Conservation (phyloP, 2,888 invertebrate genomes). For the Brenthis ino region DNA sequence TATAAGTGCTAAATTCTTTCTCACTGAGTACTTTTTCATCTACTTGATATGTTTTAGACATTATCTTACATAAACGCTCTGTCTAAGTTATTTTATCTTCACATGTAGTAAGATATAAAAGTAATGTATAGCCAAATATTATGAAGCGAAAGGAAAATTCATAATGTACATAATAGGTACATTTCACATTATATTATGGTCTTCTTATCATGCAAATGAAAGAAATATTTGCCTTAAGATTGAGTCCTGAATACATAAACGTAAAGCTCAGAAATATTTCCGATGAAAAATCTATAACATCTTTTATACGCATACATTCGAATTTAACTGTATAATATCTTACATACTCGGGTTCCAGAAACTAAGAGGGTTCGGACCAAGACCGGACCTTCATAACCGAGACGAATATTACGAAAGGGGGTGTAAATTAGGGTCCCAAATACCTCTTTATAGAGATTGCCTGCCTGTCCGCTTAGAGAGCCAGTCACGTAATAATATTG, state of each 20-base stretch:
- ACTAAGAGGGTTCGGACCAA: conserved; percentile 51
- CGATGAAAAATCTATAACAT: conserved; percentile 26
- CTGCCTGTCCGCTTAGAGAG: conserved; percentile 66
- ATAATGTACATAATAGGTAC: no score
- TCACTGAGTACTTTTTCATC: no score
- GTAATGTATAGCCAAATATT: no score
- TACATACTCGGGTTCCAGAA: conserved; percentile 33
- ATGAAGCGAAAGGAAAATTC: no score
- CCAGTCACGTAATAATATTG: conserved; percentile 76
- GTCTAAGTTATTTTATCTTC: no score
- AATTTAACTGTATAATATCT: conserved; percentile 38
- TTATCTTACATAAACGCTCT: no score
- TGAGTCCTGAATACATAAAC: conserved; percentile 10
- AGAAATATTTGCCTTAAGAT: neutral
- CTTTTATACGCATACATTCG: conserved; percentile 25
- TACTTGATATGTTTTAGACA: no score
- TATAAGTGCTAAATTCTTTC: no score
- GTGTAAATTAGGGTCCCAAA: conserved; percentile 78
- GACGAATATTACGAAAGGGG: conserved; percentile 71
- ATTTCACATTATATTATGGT: neutral
- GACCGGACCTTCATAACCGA: conserved; percentile 67
- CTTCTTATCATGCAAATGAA: neutral
- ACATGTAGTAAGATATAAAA: no score
- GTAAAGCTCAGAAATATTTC: conserved; percentile 19
- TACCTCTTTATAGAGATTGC: conserved; percentile 60